Conservation (phyloP, 2,797 vertebrate species). For the Siniperca scherzeri region DNA sequence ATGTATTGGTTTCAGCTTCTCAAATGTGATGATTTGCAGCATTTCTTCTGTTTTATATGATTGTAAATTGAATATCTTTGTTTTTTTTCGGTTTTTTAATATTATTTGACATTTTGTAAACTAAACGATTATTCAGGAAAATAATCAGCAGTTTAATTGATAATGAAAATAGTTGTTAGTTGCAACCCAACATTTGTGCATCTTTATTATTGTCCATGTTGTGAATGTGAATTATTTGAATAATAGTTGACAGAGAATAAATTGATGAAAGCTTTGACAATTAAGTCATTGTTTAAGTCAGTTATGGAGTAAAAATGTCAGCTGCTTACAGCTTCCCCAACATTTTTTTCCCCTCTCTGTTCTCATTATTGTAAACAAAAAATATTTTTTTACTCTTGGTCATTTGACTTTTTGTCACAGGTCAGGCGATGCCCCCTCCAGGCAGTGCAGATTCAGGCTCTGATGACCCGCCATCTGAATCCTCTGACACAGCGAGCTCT, state of each 20-base stretch:
- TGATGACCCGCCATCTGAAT: conserved; percentile 87
- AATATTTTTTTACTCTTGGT: not conserved
- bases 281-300: not conserved
- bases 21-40: not conserved
- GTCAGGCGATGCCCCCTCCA: conserved; percentile 92
- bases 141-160: not conserved
- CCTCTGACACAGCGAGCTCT: conserved; percentile 78
- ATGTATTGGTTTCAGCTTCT: not conserved
- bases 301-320: not conserved
- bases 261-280: not conserved
- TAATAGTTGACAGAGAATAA: not conserved
- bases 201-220: not conserved
- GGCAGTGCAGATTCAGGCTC: conserved; percentile 93
- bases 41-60: not conserved
- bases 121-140: too few relatives aligned
- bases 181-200: not conserved
- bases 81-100: not conserved
- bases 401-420: conserved; percentile 74
- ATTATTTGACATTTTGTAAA: not conserved
- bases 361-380: not conserved
- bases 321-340: not conserved
- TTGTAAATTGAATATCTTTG: too few relatives aligned
- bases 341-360: not conserved
- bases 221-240: not conserved
- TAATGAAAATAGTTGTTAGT: not conserved